These are phyloP conservation scores for Platyscapa corneri DNA, from an alignment of 1,140 invertebrate species.

Conservation along the genomic window DNA sequence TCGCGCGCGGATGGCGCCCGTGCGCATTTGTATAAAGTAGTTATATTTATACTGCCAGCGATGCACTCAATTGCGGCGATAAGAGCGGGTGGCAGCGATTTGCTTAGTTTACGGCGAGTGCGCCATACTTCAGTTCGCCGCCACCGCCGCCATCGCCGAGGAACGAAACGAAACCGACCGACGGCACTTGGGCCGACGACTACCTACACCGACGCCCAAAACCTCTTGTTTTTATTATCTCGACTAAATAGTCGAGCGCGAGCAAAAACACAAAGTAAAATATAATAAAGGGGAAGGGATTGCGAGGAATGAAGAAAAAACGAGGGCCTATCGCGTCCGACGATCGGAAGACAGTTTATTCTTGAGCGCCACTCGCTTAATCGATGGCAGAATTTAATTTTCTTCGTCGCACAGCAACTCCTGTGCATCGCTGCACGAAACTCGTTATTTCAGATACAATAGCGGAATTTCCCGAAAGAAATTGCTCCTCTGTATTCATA, in stretches of 20 bases:
- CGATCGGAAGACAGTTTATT: conserved; percentile 48
- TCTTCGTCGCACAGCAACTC: neutral
- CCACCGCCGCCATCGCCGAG: neutral
- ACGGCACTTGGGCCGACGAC: conserved; percentile 51
- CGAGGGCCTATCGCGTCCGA: conserved; percentile 53
- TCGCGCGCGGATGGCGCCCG: neutral
- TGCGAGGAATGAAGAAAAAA: conserved; percentile 41
- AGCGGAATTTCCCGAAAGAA: neutral
- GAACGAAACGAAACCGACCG: neutral
- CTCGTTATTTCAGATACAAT: neutral
- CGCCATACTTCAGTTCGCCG: conserved; percentile 51
- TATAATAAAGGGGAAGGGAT: neutral
- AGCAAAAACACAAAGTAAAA: neutral
- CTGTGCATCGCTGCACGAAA: neutral
- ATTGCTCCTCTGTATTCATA: neutral
- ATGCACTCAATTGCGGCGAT: conserved; percentile 60
- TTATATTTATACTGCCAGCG: conserved; percentile 55
- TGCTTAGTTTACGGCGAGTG: conserved; percentile 55
- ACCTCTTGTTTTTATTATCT: conserved; percentile 61
- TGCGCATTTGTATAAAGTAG: conserved; percentile 46
- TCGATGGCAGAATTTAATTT: neutral
- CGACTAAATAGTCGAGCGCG: conserved; percentile 57
- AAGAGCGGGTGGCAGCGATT: conserved; percentile 56
- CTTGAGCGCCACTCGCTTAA: neutral
- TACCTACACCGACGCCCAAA: conserved; percentile 49